Conservation (phyloP, 2,888 invertebrate genomes). For the Drosophila koepferae region DNA sequence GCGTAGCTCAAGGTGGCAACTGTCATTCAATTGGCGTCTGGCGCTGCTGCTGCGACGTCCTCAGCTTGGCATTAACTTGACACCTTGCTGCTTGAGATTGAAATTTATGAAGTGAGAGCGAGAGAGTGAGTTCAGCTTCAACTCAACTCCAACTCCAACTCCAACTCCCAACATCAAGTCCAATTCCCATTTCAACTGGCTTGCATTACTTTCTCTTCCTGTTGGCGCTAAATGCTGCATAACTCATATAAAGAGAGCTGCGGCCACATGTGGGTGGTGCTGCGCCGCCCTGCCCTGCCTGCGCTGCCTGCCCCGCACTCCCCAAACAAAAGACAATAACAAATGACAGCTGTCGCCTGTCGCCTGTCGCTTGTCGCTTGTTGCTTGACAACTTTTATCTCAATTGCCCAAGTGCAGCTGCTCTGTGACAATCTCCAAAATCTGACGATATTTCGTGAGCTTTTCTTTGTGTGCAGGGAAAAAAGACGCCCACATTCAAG, state of each 20-base stretch:
- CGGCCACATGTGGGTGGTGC: conserved; percentile 52
- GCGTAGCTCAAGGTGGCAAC: conserved; percentile 74
- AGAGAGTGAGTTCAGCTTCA: conserved; percentile 21
- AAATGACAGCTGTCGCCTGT: conserved; percentile 62
- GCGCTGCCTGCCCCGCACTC: neutral
- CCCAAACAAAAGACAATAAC: conserved; percentile 49
- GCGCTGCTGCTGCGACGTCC: conserved; percentile 44
- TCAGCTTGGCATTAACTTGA: conserved; percentile 76
- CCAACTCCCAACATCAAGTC: conserved; percentile 3
- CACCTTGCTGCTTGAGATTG: conserved; percentile 69
- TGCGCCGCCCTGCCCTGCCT: neutral
- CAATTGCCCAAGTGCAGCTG: conserved; percentile 56
- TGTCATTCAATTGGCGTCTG: conserved; percentile 70
- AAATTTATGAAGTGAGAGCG: conserved; percentile 80
- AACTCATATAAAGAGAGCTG: conserved; percentile 52
- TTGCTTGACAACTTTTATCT: conserved; percentile 39
- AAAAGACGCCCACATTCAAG: conserved; percentile 19
- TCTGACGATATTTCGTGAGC: conserved; percentile 4
- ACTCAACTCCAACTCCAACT: conserved; percentile 4
- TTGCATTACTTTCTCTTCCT: conserved; percentile 80
- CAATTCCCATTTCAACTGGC: conserved; percentile 23
- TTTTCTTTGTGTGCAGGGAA: conserved; percentile 19
- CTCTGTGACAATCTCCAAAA: conserved; percentile 21
- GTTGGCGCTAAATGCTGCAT: conserved; percentile 76
- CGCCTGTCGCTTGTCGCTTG: conserved; percentile 42